Base-by-base conservation (phyloP, 2,888 invertebrate genomes). In the Beris morrisii region DNA sequence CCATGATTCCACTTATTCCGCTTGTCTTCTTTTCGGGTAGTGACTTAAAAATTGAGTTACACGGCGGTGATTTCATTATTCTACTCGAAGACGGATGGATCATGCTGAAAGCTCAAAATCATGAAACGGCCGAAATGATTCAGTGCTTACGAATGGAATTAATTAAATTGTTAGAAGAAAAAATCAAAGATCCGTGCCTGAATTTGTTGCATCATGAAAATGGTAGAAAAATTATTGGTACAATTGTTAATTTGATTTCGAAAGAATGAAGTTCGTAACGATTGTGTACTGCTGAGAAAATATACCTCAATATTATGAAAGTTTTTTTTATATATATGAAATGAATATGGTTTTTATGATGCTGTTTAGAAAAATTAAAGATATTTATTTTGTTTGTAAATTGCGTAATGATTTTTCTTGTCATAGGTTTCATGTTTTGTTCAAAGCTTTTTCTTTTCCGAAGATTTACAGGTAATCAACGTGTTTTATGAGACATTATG, bases 41-140 rank as follows among this genome's bases (percentile, higher is more conserved):
- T 74, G 87, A 85, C 74, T 80, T 92, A 13, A 84, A 86, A 22
- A 88, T 93, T 65, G 89, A 89, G 74, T 82, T 90, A 1, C 88
- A 90, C 72, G 86, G 87, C 71, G 91, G 89, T 0, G 86, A 85
- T 7, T 91, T 90, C 70, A 86, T 89, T 32, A 84, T 92, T 30
- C 85, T 89, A 0, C 77, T 93, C 32, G 92, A 90, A 78, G 89
- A 89, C 72, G 91, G 91, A 4, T 92, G 92, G 92, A 91, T 92
- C 59, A 85, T 91, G 80, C 86, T 93, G 73, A 87, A 89, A 78
- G 89, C 90, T 0, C 88, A 90, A 70, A 87, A 88, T 71, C 89
- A 90, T 71, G 87, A 88, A 81, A 85, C 90, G n/a, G 92, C 91
- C 0, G 92, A 92, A 83, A 87, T 92, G 85, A 82, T 92, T 58